Evolutionary conservation across 2,797 vertebrate genomes (phyloP).

Genomic region (Hippocampus kuda): DNA sequence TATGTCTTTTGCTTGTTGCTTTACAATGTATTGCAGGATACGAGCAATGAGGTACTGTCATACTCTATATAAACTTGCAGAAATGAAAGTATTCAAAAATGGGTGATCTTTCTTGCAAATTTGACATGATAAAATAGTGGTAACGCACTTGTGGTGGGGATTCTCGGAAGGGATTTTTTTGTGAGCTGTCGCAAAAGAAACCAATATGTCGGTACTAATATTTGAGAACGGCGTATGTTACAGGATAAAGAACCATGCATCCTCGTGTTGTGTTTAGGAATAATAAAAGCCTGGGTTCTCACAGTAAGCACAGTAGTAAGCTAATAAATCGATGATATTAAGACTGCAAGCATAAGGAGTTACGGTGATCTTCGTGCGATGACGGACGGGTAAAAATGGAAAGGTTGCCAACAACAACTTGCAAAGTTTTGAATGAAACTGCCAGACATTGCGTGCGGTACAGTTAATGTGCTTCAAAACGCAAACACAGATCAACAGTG

Average conservation of each 20-base stretch:
- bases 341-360: background rate
- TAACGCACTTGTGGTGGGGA: background rate
- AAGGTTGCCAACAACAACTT: background rate
- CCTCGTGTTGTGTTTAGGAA: background rate
- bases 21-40: background rate
- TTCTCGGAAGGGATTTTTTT: background rate
- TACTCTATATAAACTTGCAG: background rate
- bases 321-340: background rate
- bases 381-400: background rate
- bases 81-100: background rate
- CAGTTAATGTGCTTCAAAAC: background rate
- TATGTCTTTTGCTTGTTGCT: background rate
- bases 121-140: background rate
- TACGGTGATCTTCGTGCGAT: background rate
- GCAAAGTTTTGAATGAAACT: background rate
- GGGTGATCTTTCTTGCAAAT: background rate
- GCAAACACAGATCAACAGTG: background rate
- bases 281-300: background rate
- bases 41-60: background rate
- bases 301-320: background rate
- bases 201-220: background rate
- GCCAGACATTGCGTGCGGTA: background rate
- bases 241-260: too few relatives aligned
- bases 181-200: background rate
- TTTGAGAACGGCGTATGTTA: too few relatives aligned